Evolutionary conservation across 1,140 invertebrate species (phyloP), one percentile per base, ranked within the genome.

Genomic region (Meloidogyne hapla): DNA sequence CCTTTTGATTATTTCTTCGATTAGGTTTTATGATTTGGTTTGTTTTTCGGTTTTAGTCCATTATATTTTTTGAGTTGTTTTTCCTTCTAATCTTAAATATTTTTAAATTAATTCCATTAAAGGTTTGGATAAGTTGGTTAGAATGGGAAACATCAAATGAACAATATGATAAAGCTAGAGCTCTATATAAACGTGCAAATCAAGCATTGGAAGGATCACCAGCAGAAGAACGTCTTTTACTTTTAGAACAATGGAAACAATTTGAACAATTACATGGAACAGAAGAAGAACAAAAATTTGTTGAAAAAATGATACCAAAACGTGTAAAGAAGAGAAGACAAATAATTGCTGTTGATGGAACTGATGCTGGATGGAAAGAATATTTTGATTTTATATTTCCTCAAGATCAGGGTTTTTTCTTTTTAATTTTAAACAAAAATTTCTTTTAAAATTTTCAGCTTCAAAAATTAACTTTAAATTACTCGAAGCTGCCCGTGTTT

Each of bases 351-450:
- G 94, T 97, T 82, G 93, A 94, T 88, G 96, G 96, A 83, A 92
- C 93, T 33, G 94, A 98, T 85, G 94, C 94, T 88, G 95, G 95
- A 1, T 99, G 95, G 95, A 95, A 98, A 89, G 96, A 99, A 90
- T 93, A 98, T 77, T 96, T 94, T 87, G 96, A 99, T 88, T 99
- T 97, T 86, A 94, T 98, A 79, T 99, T 99, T 88, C 96, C 96
- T 74, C 94, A 96, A 89, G 96, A 99, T 89, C 94, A 98, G 89
- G 95, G 96, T 79, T 33, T 79, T 2, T 13, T 77, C n/a, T n/a
- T n/a, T 38, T 12, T 73, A 23, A 75, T 13, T 64, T 77, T 38
- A 23, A 15, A 33, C 4, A 77, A 75, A 42, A 48, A 23, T n/a
- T n/a, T n/a, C n/a, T n/a, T n/a, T n/a, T n/a, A n/a, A 67, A 8